A percentile compares a stretch with the other conserved stretches of the same genome.
Evolutionary conservation across 1,140 invertebrate species (phyloP).

Genomic region (Heliconius melpomene): DNA sequence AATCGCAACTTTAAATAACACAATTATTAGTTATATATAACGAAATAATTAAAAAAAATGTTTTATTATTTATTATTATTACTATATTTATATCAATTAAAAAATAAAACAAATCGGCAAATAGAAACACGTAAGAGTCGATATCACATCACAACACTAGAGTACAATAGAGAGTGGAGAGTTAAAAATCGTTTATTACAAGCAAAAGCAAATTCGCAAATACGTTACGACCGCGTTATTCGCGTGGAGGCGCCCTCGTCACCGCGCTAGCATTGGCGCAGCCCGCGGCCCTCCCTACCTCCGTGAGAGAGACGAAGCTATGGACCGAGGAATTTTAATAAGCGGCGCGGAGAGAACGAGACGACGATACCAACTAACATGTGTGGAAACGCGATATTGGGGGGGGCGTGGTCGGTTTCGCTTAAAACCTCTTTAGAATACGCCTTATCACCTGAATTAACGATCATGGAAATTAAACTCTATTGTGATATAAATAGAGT

Average conservation of each 20-base stretch:
- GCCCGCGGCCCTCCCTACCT: conserved; percentile 64
- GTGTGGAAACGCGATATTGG: conserved; percentile 75
- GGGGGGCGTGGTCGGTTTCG: conserved; percentile 75
- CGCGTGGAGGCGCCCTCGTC: conserved; percentile 74
- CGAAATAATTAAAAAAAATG: neutral
- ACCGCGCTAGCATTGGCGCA: conserved; percentile 73
- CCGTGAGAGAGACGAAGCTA: conserved; percentile 72
- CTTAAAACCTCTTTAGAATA: conserved; percentile 73
- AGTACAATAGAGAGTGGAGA: neutral
- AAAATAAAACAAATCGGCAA: too few species aligned
- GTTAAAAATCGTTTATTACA: conserved; percentile 25
- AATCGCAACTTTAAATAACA: neutral
- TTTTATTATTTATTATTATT: neutral
- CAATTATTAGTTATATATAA: neutral
- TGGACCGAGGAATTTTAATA: conserved; percentile 77
- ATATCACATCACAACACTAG: conserved; percentile 21
- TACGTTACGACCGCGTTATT: conserved; percentile 66
- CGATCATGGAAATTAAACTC: conserved; percentile 29
- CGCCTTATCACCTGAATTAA: conserved; percentile 59
- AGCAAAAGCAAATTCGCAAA: conserved; percentile 45
- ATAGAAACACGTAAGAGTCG: conserved; percentile 1
- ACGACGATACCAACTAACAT: conserved; percentile 69
- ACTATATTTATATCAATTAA: neutral
- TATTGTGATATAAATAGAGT: conserved; percentile 4
- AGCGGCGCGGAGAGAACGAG: conserved; percentile 73